Percentiles rank a stretch among this genome's conserved stretches.
These are phyloP conservation scores for Trinorchestia longiramus DNA, from an alignment of 1,140 invertebrate species.

Conservation along the genomic window DNA sequence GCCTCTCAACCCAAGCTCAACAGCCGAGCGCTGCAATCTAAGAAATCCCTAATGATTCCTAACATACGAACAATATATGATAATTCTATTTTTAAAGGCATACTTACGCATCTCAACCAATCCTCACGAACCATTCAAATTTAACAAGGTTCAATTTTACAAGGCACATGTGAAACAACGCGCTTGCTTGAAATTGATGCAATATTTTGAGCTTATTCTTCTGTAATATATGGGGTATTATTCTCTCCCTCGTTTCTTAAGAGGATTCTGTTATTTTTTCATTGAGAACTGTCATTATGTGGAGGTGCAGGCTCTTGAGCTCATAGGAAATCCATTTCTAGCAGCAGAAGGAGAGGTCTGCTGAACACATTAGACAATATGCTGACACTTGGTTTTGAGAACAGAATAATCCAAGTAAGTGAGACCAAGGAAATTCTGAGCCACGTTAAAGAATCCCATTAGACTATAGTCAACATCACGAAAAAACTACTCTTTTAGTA, in stretches of 20 bases:
- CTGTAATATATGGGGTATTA: background rate
- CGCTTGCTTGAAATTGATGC: background rate
- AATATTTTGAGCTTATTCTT: background rate
- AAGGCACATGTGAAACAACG: background rate
- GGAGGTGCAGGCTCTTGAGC: background rate
- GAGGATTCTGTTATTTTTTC: background rate
- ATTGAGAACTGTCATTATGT: background rate
- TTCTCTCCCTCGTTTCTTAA: background rate
- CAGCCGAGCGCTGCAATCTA: background rate
- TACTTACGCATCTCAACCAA: no score
- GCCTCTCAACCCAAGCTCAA: conserved; percentile 2
- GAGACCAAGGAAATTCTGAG: background rate
- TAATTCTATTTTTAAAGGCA: background rate
- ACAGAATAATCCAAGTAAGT: background rate
- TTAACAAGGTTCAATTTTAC: background rate
- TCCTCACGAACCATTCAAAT: no score
- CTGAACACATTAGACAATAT: conserved; percentile 22
- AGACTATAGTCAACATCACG: background rate
- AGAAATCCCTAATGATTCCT: background rate
- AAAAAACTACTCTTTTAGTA: background rate
- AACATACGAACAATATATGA: background rate
- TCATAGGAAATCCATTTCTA: background rate
- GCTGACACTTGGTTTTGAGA: background rate
- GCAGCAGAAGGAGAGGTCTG: conserved; percentile 46
- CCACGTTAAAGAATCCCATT: background rate